Conservation (phyloP, 2,888 invertebrate species). For the Habroteleia sp. region DNA sequence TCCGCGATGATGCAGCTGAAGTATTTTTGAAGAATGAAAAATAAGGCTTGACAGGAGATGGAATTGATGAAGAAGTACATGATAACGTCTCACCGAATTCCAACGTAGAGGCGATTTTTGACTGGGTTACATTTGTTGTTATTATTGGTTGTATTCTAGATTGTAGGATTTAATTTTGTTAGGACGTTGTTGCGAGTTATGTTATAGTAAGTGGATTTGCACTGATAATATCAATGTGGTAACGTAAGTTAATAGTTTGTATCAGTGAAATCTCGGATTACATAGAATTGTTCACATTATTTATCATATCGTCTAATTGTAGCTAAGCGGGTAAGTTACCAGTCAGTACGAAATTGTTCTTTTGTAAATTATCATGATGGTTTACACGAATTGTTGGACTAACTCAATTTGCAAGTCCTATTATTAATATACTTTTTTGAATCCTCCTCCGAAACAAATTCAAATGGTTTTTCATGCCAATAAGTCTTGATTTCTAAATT, state of each 20-base stretch:
- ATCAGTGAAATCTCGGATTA: conserved; percentile 18
- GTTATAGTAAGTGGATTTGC: conserved; percentile 43
- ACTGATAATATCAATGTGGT: conserved; percentile 22
- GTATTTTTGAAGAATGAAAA: conserved; percentile 17
- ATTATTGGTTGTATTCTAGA: conserved; percentile 15
- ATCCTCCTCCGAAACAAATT: too few species aligned
- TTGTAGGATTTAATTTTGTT: conserved; percentile 30
- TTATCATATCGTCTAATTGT: conserved; percentile 11
- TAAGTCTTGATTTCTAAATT: too few species aligned
- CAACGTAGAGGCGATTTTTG: too few species aligned
- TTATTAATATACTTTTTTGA: too few species aligned
- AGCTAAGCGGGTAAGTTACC: too few species aligned
- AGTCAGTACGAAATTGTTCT: too few species aligned
- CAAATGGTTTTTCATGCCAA: too few species aligned
- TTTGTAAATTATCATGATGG: too few species aligned
- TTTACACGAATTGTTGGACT: too few species aligned
- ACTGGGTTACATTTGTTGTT: too few species aligned
- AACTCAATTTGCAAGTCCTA: too few species aligned
- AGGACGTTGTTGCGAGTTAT: conserved; percentile 22
- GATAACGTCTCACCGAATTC: conserved; percentile 7
- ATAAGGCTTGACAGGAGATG: neutral
- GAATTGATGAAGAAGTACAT: too few species aligned
- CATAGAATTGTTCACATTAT: neutral
- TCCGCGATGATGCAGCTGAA: conserved; percentile 58
- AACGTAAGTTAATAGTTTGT: conserved; percentile 38